A percentile compares a stretch with the other conserved stretches of the same genome.
Conservation (phyloP, 2,888 invertebrate genomes). For the Rhaphigaster nebulosa region DNA sequence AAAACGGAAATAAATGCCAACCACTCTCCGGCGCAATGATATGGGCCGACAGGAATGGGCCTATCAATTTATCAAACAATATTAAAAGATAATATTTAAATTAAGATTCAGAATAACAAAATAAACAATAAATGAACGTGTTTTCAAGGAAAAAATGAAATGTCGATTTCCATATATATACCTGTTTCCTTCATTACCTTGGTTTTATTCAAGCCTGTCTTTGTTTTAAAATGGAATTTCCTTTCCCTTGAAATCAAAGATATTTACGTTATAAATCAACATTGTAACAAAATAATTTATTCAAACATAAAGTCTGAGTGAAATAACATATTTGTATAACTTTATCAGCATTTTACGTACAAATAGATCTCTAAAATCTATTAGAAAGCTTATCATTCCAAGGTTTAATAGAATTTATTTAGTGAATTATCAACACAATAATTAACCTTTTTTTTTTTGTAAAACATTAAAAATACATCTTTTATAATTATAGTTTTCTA, state of each 20-base stretch:
- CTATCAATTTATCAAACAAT: neutral
- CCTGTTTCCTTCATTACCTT: neutral
- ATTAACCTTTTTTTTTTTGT: too few relatives aligned
- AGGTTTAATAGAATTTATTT: too few relatives aligned
- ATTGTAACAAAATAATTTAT: neutral
- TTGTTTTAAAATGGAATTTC: neutral
- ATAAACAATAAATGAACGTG: neutral
- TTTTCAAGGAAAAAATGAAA: slow-evolving; percentile 26
- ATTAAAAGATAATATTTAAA: slow-evolving; percentile 18
- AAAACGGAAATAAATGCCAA: neutral
- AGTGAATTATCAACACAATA: too few relatives aligned
- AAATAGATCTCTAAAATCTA: too few relatives aligned
- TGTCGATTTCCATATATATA: neutral
- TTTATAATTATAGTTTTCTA: too few relatives aligned
- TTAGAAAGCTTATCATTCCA: too few relatives aligned
- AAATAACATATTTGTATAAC: too few relatives aligned
- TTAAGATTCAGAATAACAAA: slow-evolving; percentile 9
- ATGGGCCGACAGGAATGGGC: neutral
- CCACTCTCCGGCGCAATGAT: neutral
- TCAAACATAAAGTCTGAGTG: neutral
- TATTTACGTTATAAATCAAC: neutral
- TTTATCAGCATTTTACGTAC: too few relatives aligned
- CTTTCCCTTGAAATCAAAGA: neutral
- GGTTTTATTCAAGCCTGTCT: neutral
- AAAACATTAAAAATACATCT: too few relatives aligned